phyloP scores from a whole-genome alignment of 2,797 vertebrate species.

The Coilia nasus region DNA sequence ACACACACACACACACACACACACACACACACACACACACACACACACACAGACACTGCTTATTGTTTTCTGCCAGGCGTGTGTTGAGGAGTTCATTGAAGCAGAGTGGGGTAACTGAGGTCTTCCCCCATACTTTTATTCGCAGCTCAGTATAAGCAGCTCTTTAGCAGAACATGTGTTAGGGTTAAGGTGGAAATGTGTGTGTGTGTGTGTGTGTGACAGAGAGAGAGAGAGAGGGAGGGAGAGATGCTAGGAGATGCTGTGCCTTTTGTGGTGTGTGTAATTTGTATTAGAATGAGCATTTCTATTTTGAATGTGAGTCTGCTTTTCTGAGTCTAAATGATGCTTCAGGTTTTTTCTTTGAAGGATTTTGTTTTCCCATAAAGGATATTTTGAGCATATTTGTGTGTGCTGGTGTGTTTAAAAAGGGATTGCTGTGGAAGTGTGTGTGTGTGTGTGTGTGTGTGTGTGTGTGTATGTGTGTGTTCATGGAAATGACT shows the following conservation, averaged over 20 bases:
- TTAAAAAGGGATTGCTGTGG: not conserved
- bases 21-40: constrained; percentile 29
- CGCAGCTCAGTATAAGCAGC: not conserved
- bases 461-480: not conserved
- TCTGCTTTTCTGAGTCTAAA: too few relatives aligned
- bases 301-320: too few relatives aligned
- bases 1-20: constrained; percentile 17
- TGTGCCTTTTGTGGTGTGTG: too few relatives aligned
- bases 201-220: not conserved
- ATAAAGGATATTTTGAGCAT: too few relatives aligned
- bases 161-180: not conserved
- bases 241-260: too few relatives aligned
- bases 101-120: not conserved
- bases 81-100: not conserved
- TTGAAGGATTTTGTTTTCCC: too few relatives aligned
- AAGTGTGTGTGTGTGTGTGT: not conserved
- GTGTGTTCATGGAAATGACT: too few relatives aligned
- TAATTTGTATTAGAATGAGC: too few relatives aligned
- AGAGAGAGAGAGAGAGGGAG: too few relatives aligned
- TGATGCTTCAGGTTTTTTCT: too few relatives aligned
- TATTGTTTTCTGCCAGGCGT: not conserved
- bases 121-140: not conserved
- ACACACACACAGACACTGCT: too few relatives aligned
- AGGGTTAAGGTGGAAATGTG: not conserved
- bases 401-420: too few relatives aligned